Evolutionary conservation across 2,113 vertebrate species (phyloP).

Genomic region (Delphinus delphis): DNA sequence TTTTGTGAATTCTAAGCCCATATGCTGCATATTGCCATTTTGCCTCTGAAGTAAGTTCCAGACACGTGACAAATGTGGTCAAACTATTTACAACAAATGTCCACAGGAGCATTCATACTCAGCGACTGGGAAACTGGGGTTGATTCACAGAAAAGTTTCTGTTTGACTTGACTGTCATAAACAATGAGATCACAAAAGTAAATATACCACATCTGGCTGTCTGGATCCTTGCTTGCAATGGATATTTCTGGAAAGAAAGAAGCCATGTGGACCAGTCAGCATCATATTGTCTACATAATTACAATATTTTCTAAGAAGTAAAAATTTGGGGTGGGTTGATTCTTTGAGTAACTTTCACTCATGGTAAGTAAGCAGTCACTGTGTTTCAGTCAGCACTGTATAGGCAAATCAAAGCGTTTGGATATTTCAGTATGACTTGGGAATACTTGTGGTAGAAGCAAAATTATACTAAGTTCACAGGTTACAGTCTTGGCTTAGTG

Average conservation of each 20-base stretch:
- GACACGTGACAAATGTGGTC: conserved; percentile 44
- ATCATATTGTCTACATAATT: conserved; percentile 52
- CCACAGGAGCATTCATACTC: conserved; percentile 25
- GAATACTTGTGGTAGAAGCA: background rate
- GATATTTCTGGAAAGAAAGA: conserved; percentile 73
- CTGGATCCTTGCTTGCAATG: background rate
- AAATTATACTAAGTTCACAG: fast-evolving
- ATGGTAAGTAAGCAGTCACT: background rate
- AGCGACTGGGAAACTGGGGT: conserved; percentile 43
- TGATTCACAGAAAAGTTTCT: conserved; percentile 70
- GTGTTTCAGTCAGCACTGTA: background rate
- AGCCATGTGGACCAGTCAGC: conserved; percentile 61
- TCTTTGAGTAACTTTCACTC: conserved; percentile 17
- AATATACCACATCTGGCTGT: conserved; percentile 80
- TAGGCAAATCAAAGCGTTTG: background rate
- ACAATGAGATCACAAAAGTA: conserved; percentile 69
- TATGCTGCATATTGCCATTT: background rate
- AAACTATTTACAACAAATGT: conserved; percentile 36
- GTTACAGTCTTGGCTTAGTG: fast-evolving
- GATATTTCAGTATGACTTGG: background rate
- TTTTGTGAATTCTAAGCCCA: conserved; percentile 63
- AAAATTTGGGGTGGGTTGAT: background rate
- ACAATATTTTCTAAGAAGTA: conserved; percentile 15
- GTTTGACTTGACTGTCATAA: conserved; percentile 71
- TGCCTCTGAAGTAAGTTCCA: conserved; percentile 56